phyloP scores from a whole-genome alignment of 2,113 vertebrate genomes.

The Todiramphus chloris region DNA sequence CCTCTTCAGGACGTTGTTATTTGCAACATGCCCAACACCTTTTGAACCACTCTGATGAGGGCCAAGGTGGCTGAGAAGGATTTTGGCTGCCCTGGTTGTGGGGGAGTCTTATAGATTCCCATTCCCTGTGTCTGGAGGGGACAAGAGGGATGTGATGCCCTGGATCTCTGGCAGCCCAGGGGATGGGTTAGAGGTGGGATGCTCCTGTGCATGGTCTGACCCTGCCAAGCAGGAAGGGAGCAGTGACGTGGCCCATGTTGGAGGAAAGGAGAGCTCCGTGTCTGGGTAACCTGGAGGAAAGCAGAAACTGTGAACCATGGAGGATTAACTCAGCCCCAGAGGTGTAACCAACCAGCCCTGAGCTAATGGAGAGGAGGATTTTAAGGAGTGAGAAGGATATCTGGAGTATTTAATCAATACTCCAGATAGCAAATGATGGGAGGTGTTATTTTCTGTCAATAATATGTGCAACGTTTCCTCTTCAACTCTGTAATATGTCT shows the following conservation, averaged over 20 bases:
- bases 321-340: neutral
- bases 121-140: neutral
- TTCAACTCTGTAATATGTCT: neutral
- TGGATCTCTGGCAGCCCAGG: neutral
- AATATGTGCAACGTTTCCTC: neutral
- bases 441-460: neutral
- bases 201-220: neutral
- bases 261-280: neutral
- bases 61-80: neutral
- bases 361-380: neutral
- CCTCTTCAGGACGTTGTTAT: neutral
- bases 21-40: neutral
- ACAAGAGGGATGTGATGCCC: neutral
- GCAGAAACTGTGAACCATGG: neutral
- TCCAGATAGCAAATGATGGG: neutral
- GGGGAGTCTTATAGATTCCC: neutral
- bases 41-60: neutral
- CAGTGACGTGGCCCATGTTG: rapidly evolving
- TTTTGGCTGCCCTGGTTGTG: neutral
- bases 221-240: neutral
- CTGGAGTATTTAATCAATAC: neutral
- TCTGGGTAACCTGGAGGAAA: neutral
- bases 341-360: neutral
- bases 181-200: neutral
- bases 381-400: neutral